Evolutionary conservation across 2,888 invertebrate species (phyloP), one percentile per base, ranked within the genome.

Genomic region (Leistus spinibarbis): DNA sequence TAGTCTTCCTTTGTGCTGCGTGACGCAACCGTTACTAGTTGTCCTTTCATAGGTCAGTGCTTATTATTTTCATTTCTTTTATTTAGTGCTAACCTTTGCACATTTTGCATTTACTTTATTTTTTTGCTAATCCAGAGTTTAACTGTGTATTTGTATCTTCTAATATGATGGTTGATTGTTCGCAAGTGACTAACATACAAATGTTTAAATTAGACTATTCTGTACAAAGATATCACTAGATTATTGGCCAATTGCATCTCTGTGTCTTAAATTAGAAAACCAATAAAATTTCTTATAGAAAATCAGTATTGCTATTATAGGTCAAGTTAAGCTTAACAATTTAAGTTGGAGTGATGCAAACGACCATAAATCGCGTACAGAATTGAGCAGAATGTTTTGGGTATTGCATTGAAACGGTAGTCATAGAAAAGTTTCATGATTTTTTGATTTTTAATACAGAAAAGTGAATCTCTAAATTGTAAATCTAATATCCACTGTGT

Each of bases 1-100:
- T 91, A 89, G 91, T 91, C 89, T 91, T 91, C 90, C 90, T 91
- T 87, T 91, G 90, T 89, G 91, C 91, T 86, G 91, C 91, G 86
- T 91, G 85, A 86, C 81, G 63, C 19, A 81, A 80, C 80, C 80
- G 77, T 40, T 40, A 81, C 81, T 83, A 81, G 81, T 79, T 80
- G 82, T 84, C 60, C 22, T 60, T 20, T 60, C 13, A 60, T 85
- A 85, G 85, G 85, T 85, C 83, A 85, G 85, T 85, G 84, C 81
- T 79, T 79, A 78, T 78, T 77, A 40, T 40, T 81, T 82, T 83
- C 81, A 80, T 64, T 70, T 77, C 70, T 69, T 77, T 77, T 77
- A 77, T 78, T 78, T 71, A 63, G 74, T 77, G 66, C 7, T 53
- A n/a, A 27, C 17, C 9, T 7, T 53, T 40, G 5, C 1, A 40